phyloP scores from a whole-genome alignment of 2,113 vertebrate species.

The Hydrochoerus hydrochaeris region DNA sequence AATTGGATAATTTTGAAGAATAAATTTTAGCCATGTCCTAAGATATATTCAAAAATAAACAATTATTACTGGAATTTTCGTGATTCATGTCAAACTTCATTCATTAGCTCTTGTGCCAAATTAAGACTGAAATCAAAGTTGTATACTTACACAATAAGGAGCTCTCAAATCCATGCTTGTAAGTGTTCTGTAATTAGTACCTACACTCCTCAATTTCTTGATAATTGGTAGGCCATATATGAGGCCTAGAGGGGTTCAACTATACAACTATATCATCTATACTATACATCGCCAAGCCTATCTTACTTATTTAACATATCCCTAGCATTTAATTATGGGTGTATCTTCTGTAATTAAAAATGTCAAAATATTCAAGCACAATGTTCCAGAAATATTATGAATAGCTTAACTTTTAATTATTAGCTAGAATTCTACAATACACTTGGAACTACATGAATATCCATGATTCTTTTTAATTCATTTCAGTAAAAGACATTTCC shows the following conservation, averaged over 20 bases:
- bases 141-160: not conserved
- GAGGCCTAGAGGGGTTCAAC: not conserved
- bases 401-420: constrained; percentile 38
- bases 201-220: not conserved
- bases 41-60: too few species aligned
- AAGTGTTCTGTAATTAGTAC: not conserved
- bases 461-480: constrained; percentile 17
- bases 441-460: not conserved
- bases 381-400: not conserved
- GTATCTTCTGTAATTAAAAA: constrained; percentile 57
- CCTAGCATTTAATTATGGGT: not conserved
- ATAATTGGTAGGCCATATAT: not conserved
- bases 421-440: not conserved
- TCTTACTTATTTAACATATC: constrained; percentile 28
- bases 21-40: not conserved
- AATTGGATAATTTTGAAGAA: not conserved
- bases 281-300: not conserved
- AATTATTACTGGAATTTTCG: too few species aligned
- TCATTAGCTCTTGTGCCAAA: not conserved
- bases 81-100: too few species aligned
- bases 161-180: not conserved
- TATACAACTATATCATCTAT: not conserved
- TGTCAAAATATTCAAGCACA: not conserved
- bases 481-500: not conserved
- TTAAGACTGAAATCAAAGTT: not conserved